A percentile compares a stretch with the other conserved stretches of the same genome.
Evolutionary conservation across 2,888 invertebrate species (phyloP).

Genomic region (Leptinotarsa peninsularis): DNA sequence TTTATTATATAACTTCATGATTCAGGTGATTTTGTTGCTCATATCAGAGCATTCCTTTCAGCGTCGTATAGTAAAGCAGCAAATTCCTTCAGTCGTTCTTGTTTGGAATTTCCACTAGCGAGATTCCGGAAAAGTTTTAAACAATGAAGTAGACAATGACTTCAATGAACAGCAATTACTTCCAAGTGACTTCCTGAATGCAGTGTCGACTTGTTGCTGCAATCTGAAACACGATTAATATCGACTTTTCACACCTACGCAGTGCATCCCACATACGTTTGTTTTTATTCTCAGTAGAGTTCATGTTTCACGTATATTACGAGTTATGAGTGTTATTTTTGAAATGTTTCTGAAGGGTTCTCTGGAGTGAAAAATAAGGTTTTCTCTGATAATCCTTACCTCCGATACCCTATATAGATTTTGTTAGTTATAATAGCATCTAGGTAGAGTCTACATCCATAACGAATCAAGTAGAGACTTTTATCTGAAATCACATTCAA

Average conservation of each 20-base stretch:
- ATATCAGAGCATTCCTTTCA: not conserved
- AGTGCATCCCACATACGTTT: not conserved
- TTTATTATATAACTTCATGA: too few relatives aligned
- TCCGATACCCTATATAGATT: too few relatives aligned
- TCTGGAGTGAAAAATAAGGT: too few relatives aligned
- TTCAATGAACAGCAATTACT: conserved; percentile 3
- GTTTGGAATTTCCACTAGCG: not conserved
- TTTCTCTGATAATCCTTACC: too few relatives aligned
- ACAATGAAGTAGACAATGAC: not conserved
- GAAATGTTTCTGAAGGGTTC: too few relatives aligned
- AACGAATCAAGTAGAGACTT: too few relatives aligned
- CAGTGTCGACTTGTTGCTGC: conserved; percentile 2
- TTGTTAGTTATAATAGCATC: too few relatives aligned
- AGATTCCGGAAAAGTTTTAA: not conserved
- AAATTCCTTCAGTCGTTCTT: not conserved
- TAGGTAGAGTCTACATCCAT: too few relatives aligned
- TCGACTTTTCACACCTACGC: not conserved
- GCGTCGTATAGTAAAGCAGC: not conserved
- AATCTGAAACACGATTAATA: not conserved
- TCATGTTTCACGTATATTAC: too few relatives aligned
- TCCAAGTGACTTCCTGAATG: not conserved
- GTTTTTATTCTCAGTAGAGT: not conserved
- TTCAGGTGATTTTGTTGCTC: too few relatives aligned
- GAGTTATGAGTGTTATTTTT: too few relatives aligned
- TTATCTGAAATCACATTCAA: too few relatives aligned